Base-by-base conservation (phyloP, 92 coral and sea anemone genomes). In the Phenganax stokvisi region DNA sequence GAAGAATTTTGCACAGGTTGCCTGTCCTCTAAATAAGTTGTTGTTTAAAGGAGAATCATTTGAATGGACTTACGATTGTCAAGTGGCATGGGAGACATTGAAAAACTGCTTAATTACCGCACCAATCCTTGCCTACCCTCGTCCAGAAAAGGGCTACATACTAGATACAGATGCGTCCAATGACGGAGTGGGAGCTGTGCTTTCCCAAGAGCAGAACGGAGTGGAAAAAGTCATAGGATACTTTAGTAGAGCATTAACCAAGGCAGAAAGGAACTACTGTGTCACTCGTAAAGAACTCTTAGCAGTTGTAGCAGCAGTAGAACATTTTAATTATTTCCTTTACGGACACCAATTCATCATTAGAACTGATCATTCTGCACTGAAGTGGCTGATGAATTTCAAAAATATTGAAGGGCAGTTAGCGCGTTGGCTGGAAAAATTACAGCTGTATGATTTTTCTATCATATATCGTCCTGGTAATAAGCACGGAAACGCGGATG, bases 61-160 rank as follows among this genome's bases (percentile, higher is more conserved):
- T 9, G 62, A 66, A 74, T 77, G 89, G 86, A 66, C 84, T 47
- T 27, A 4, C 0, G 80, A 76, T 57, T 70, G 86, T 6, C 72
- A 81, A 27, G 15, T 16, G 20, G 60, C 86, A 3, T 81, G 74
- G 6, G 62, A 44, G 2, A 55, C 37, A 28, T 57, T 81, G 16
- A 81, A 81, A 20, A 58, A 81, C 61, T 74, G 80, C 28, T 55
- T 85, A 8, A 65, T 63, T n/a, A 64, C 58, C 17, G 85, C 88
- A 6, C 84, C 81, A 0, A 71, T 71, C n/a, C 29, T 71, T 3
- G 28, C 25, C 0, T 71, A 71, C 55, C n/a, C 57, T 0, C 6
- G 29, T 0, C 57, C 57, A 9, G 29, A 53, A 12, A 9, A 17
- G 0, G 8, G 20, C 0, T 71, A 30, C 29, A 53, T 71, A 29